Percentiles rank a stretch among this genome's conserved stretches.
These are phyloP conservation scores for Bombus impatiens DNA, from an alignment of 1,140 invertebrate genomes.

Conservation along the genomic window DNA sequence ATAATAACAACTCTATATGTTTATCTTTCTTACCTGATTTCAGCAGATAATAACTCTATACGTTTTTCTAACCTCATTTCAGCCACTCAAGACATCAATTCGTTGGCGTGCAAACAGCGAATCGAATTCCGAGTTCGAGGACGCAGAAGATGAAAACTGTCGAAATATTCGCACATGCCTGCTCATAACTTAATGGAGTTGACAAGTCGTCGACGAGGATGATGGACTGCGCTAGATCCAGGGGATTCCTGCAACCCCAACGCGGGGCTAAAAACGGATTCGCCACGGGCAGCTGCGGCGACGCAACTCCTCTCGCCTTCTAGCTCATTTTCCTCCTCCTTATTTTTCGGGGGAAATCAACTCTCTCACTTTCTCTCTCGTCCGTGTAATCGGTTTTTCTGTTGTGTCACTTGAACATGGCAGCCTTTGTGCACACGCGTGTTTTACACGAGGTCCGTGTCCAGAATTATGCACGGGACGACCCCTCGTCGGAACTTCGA, in stretches of 20 bases:
- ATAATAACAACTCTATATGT: too few relatives aligned
- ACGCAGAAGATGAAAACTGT: slow-evolving; percentile 28
- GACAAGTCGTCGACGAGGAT: slow-evolving; percentile 66
- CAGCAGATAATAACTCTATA: too few relatives aligned
- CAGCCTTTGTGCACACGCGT: slow-evolving; percentile 38
- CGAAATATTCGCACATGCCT: slow-evolving; percentile 49
- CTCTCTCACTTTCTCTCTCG: slow-evolving; percentile 40
- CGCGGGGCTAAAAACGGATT: slow-evolving; percentile 71
- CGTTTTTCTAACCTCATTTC: neutral
- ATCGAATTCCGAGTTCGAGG: slow-evolving; percentile 24
- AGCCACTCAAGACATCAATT: neutral
- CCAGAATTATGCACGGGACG: slow-evolving; percentile 40
- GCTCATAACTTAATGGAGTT: slow-evolving; percentile 63
- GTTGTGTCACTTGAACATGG: slow-evolving; percentile 21
- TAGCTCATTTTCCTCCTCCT: slow-evolving; percentile 41
- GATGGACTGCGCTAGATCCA: slow-evolving; percentile 62
- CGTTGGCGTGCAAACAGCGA: neutral
- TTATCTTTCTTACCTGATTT: too few relatives aligned
- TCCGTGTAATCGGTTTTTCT: slow-evolving; percentile 41
- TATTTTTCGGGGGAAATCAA: slow-evolving; percentile 59
- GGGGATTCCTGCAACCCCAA: slow-evolving; percentile 60
- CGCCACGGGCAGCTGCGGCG: slow-evolving; percentile 79
- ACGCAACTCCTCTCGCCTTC: slow-evolving; percentile 54
- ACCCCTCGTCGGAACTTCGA: slow-evolving; percentile 42
- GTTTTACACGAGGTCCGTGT: slow-evolving; percentile 53